These are phyloP conservation scores for Gopherus flavomarginatus DNA, from an alignment of 2,113 vertebrate species.

Conservation along the genomic window DNA sequence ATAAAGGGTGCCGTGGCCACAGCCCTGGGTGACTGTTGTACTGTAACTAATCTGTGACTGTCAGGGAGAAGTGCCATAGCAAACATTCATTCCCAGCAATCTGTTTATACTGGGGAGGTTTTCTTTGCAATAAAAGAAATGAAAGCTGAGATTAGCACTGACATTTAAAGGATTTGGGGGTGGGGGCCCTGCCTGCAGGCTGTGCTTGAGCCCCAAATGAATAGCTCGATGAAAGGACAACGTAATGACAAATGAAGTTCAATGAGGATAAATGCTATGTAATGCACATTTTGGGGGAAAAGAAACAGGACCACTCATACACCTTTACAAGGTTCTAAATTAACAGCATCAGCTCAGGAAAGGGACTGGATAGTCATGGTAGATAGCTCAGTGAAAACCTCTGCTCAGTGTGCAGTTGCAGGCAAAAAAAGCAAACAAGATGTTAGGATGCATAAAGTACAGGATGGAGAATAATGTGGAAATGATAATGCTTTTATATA, in stretches of 20 bases:
- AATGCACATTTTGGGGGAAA: rapidly evolving
- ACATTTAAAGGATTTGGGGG: background rate
- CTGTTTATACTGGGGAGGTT: background rate
- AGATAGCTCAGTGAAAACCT: background rate
- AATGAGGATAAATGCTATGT: background rate
- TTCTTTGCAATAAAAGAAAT: background rate
- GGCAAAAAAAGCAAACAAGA: background rate
- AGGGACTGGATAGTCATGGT: background rate
- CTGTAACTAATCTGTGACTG: background rate
- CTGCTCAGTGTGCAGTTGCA: background rate
- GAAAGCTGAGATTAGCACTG: background rate
- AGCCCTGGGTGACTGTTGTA: conserved; percentile 33
- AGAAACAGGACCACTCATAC: background rate
- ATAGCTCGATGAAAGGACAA: background rate
- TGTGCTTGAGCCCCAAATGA: background rate
- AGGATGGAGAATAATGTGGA: background rate
- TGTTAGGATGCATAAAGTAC: background rate
- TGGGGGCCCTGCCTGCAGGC: background rate
- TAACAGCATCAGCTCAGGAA: background rate
- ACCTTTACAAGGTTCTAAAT: background rate
- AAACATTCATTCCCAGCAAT: background rate
- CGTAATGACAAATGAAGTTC: background rate
- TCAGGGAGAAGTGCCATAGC: background rate
- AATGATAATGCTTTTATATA: background rate
- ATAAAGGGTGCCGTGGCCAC: conserved; percentile 36